Conservation (phyloP, 2,888 invertebrate genomes). For the Thyatira batis region DNA sequence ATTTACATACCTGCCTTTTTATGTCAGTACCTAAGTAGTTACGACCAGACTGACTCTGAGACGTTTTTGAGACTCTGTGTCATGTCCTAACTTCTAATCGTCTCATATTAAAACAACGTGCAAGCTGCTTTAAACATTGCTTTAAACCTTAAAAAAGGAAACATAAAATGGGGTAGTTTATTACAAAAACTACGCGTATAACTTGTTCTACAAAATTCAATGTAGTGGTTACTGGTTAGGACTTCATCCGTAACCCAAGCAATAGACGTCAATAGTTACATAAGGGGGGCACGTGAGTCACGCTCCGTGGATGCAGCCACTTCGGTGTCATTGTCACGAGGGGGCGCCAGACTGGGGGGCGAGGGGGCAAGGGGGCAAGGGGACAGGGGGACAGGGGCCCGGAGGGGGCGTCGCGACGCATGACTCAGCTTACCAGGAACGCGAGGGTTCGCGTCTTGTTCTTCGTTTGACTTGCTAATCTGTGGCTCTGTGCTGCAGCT, state of each 20-base stretch:
- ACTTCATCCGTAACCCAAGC: not conserved
- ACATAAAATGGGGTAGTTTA: too few species aligned
- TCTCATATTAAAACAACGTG: too few species aligned
- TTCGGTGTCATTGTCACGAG: conserved; percentile 30
- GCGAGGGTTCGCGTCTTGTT: conserved; percentile 16
- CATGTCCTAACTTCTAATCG: too few species aligned
- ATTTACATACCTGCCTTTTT: too few species aligned
- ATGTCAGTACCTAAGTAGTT: too few species aligned
- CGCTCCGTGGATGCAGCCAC: not conserved
- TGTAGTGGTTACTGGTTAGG: not conserved
- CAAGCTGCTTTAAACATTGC: too few species aligned
- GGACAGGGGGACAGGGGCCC: conserved; percentile 22
- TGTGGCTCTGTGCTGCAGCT: conserved; percentile 12
- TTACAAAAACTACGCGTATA: too few species aligned
- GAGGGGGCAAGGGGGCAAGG: conserved; percentile 20
- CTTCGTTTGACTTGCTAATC: conserved; percentile 39
- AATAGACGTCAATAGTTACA: not conserved
- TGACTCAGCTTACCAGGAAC: conserved; percentile 50
- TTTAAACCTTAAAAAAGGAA: too few species aligned
- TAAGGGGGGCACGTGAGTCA: conserved; percentile 2
- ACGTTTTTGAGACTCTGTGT: too few species aligned
- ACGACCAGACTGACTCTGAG: too few species aligned
- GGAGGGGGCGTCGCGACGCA: conserved; percentile 33
- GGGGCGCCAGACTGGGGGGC: conserved; percentile 33
- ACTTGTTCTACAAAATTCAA: too few species aligned